Conservation (phyloP, 2,113 vertebrate genomes). For the Pteronura brasiliensis region DNA sequence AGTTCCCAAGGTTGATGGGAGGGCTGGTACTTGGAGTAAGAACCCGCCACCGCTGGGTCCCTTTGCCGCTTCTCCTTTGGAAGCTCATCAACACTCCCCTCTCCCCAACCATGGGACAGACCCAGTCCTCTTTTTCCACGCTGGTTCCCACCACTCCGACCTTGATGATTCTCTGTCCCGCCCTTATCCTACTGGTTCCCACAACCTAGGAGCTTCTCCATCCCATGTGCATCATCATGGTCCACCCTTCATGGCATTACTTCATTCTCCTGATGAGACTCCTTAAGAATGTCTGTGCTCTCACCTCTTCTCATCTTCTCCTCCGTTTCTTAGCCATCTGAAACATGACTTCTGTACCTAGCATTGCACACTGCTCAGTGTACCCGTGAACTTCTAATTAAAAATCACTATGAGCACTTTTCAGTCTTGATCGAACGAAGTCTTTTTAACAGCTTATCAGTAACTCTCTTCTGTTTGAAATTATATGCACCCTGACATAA, state of each 20-base stretch:
- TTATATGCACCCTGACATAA: not conserved
- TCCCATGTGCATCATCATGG: not conserved
- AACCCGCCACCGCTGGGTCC: not conserved
- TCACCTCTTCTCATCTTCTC: not conserved
- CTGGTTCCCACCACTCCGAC: not conserved
- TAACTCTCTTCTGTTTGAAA: not conserved
- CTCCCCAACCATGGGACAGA: not conserved
- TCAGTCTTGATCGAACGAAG: not conserved
- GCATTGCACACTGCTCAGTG: not conserved
- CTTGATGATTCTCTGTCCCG: not conserved
- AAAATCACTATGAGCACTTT: not conserved
- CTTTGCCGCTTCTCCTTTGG: not conserved
- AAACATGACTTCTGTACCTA: not conserved
- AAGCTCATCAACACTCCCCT: not conserved
- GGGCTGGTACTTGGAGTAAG: not conserved
- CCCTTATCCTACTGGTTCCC: not conserved
- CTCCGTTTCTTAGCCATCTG: not conserved
- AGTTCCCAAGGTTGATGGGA: not conserved
- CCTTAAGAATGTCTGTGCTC: not conserved
- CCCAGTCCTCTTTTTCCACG: not conserved
- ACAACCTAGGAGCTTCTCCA: not conserved
- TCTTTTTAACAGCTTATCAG: not conserved
- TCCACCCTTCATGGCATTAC: not conserved
- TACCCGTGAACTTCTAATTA: not conserved
- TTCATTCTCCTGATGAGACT: not conserved